Base-by-base conservation (phyloP, 2,888 invertebrate genomes). In the Chrysolina haemoptera region DNA sequence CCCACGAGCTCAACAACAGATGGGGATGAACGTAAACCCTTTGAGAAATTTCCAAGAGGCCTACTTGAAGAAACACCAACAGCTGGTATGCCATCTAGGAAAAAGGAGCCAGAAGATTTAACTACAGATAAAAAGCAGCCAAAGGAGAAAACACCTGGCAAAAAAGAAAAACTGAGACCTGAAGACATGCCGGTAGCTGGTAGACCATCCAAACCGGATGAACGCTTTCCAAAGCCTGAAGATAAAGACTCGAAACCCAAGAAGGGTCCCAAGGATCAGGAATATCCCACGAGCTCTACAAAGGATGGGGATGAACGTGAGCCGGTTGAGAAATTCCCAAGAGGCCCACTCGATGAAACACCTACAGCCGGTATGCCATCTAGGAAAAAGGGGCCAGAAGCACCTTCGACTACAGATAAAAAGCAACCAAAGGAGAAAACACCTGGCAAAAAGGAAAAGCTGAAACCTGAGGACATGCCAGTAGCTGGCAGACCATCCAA, bases 161-260 rank as follows among this genome's bases (percentile, higher is more conserved):
- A 81, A 76, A 88, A 86, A 55, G 81, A 82, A 18, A 90, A 91
- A 80, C 79, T 91, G 1, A 87, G 86, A 41, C 72, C 66, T 14
- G 71, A 72, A 64, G 67, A 59, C 12, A 70, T 62, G 66, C 73
- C 75, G 11, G 68, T 68, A 14, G 71, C 68, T 50, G 69, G 77
- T 22, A 64, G 62, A 68, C 74, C 74, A 16, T 75, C 43, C 63
- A 77, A 12, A 78, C 75, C 22, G 48, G 78, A 1, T 3, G 20
- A 10, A 9, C 41, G 18, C 14, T 35, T 35, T 35, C 35, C 62
- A 35, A 64, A 66, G 11, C 8, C 65, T 46, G n/a, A 6, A 46
- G 41, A 63, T n/a, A 18, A 10, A 20, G 41, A 43, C 3, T 14
- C 1, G 9, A 46, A 46, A 46, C 65, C 63, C 9, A 41, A n/a